Evolutionary conservation across 2,888 invertebrate species (phyloP).

Genomic region (Xanthostigma xanthostigma): DNA sequence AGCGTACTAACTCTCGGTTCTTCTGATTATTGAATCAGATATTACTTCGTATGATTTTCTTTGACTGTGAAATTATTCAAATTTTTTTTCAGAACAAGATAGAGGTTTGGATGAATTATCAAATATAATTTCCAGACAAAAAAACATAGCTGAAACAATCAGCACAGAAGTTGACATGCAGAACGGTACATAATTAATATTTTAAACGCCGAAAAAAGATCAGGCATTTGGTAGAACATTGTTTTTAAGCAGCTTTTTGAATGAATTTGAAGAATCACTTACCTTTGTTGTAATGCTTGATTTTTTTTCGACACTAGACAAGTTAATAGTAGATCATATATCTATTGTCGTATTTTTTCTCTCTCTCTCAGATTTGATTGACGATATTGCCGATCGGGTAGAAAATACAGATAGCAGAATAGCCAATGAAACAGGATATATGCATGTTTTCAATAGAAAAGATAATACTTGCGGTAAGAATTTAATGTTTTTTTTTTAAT

Average conservation of each 20-base stretch:
- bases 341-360: no score
- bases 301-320: no score
- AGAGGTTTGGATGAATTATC: slow-evolving; percentile 57
- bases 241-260: no score
- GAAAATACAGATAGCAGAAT: slow-evolving; percentile 55
- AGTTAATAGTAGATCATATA: no score
- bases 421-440: slow-evolving; percentile 47
- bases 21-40: no score
- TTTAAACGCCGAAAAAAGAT: no score
- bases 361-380: slow-evolving; percentile 52
- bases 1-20: neutral
- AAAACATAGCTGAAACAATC: slow-evolving; percentile 57
- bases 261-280: no score
- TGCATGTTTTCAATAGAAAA: slow-evolving; percentile 46
- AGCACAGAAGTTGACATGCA: slow-evolving; percentile 62
- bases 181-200: slow-evolving; percentile 40
- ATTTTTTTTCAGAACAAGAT: slow-evolving; percentile 48
- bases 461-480: slow-evolving; percentile 53
- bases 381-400: slow-evolving; percentile 57
- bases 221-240: no score
- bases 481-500: slow-evolving; percentile 2
- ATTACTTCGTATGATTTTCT: no score
- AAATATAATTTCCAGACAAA: slow-evolving; percentile 59
- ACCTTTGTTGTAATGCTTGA: no score
- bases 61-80: neutral